phyloP scores from a whole-genome alignment of 2,888 invertebrate genomes.

The Stenodema calcarata region DNA sequence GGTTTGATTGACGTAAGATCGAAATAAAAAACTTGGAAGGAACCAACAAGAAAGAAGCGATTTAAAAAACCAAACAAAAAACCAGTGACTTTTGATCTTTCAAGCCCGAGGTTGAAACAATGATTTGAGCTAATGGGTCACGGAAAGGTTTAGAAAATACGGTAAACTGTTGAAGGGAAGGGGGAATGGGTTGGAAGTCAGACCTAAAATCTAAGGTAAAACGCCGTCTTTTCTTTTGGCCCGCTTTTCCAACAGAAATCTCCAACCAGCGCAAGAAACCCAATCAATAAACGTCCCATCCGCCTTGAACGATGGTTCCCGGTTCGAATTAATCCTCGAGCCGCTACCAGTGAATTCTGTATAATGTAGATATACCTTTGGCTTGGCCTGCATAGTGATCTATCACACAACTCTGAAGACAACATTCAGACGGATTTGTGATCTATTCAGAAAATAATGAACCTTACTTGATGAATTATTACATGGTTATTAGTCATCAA shows the following conservation, averaged over 20 bases:
- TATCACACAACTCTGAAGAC: too few species aligned
- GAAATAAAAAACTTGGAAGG: background rate
- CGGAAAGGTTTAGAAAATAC: slow-evolving; percentile 5
- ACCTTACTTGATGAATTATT: too few species aligned
- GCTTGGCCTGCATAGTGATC: too few species aligned
- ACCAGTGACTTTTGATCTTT: background rate
- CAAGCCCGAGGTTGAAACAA: background rate
- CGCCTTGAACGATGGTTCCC: too few species aligned
- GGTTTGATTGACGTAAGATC: background rate
- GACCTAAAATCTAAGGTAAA: background rate
- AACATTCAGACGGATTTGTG: too few species aligned
- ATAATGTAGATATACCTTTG: too few species aligned
- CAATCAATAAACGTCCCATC: background rate
- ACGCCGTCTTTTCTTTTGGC: background rate
- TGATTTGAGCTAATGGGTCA: slow-evolving; percentile 15
- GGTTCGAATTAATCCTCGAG: too few species aligned
- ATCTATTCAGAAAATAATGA: too few species aligned
- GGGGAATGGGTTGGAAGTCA: background rate
- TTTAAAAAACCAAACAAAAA: background rate
- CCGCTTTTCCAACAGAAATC: background rate
- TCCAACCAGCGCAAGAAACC: background rate
- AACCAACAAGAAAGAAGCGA: background rate
- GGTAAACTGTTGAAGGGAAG: background rate
- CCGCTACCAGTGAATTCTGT: too few species aligned
- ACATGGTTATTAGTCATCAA: too few species aligned